Evolutionary conservation across 2,113 vertebrate species (phyloP).

Genomic region (Laterallus jamaicensis): DNA sequence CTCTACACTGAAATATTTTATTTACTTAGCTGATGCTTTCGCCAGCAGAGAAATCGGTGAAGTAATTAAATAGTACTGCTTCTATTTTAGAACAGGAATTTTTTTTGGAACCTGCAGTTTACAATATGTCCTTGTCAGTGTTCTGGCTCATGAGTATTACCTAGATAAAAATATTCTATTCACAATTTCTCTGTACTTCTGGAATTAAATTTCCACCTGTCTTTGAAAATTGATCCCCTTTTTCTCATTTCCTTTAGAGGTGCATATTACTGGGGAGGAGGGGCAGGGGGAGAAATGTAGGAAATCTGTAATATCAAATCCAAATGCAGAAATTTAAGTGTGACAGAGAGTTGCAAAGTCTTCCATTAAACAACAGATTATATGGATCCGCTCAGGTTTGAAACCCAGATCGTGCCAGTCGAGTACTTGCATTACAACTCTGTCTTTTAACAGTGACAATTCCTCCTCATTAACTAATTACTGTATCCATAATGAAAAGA

Average conservation of each 20-base stretch:
- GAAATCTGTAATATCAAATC: background rate
- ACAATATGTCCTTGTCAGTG: background rate
- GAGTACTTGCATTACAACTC: background rate
- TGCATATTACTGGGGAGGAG: background rate
- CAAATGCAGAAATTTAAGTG: background rate
- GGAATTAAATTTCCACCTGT: background rate
- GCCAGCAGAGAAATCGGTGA: background rate
- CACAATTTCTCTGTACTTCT: background rate
- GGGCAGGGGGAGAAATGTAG: background rate
- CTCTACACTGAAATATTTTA: conserved; percentile 39
- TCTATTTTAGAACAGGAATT: background rate
- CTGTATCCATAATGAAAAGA: conserved; percentile 26
- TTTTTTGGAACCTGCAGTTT: background rate
- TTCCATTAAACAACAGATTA: background rate
- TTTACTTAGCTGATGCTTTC: conserved; percentile 24
- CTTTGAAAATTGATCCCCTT: background rate
- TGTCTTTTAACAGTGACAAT: background rate
- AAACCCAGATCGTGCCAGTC: background rate
- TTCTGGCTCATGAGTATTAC: background rate
- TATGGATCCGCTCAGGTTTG: background rate
- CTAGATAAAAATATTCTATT: conserved; percentile 18
- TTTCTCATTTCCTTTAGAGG: background rate
- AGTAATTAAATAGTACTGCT: conserved; percentile 39
- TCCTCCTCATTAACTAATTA: conserved; percentile 5
- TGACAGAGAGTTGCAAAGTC: background rate